Base-by-base conservation (phyloP, 2,888 invertebrate species). In the Drosophila maculinotata region DNA sequence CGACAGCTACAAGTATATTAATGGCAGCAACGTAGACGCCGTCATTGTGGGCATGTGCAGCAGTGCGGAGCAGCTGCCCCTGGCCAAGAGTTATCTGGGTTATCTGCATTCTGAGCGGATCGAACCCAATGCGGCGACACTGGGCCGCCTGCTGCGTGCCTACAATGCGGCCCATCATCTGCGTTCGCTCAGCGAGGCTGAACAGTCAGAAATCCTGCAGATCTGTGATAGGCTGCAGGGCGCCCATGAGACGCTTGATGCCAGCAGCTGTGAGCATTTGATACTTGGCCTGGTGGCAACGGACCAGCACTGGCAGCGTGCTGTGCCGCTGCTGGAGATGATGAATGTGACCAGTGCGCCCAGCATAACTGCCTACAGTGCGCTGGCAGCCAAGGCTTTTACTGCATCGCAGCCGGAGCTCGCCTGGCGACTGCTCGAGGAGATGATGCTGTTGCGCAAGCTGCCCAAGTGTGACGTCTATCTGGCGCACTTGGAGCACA, bases 241-340 rank as follows among this genome's bases (percentile, higher is more conserved):
- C 26, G 92, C 93, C 68, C 93, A 94, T 88, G 92, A 93, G 48
- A 84, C 94, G 0, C 88, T 96, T 47, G 95, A 96, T 90, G 90
- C 90, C 12, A 86, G 83, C 2, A 94, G 95, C 14, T 93, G 93
- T 77, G 94, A 95, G 81, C 91, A 91, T 83, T 90, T 95, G 5
- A 92, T 96, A 56, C 90, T 91, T 63, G 95, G 93, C 0, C 88
- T 97, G 2, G 94, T 94, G 70, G 82, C 93, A 15, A 95, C 96
- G 20, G 95, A 95, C 7, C 89, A 92, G 54, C 91, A 94, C 70
- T 96, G 95, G 95, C 92, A 92, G 74, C 93, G 94, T 59, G 93
- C 93, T 35, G 51, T 94, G 0, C 92, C 93, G 70, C 91, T 95
- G 10, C 88, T 95, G 20, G 92, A 94, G 47, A 93, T 94, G 86